Evolutionary conservation across 2,113 vertebrate genomes (phyloP).

Genomic region (Lasiurus cinereus): DNA sequence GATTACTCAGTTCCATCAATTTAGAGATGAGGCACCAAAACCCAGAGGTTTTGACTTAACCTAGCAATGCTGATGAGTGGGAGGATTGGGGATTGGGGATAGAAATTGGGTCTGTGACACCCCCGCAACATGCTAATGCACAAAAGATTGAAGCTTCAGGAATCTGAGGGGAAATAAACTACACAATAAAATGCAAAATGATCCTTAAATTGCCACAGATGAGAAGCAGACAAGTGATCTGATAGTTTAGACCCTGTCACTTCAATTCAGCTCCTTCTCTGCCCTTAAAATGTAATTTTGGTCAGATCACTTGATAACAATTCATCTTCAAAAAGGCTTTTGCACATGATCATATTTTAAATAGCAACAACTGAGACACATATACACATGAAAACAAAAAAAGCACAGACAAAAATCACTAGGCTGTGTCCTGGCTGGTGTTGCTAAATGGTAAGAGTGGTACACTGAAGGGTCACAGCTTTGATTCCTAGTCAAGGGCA

Average conservation of each 20-base stretch:
- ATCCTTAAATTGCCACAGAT: not conserved
- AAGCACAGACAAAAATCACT: not conserved
- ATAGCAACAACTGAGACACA: not conserved
- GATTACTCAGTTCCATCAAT: not conserved
- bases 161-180: not conserved
- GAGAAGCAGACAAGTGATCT: constrained; percentile 16
- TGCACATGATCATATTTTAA: constrained; percentile 6
- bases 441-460: no score
- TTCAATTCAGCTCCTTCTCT: not conserved
- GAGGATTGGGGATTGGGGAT: no score
- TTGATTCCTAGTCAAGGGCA: no score
- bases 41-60: not conserved
- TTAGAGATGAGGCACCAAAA: not conserved
- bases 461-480: no score
- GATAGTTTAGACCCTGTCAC: not conserved
- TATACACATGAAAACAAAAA: not conserved
- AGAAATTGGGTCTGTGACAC: not conserved
- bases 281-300: not conserved
- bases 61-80: not conserved
- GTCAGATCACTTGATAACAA: not conserved
- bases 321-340: not conserved
- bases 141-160: not conserved
- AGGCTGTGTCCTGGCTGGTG: no score
- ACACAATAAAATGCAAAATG: not conserved
- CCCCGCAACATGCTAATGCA: not conserved